Base-by-base conservation (phyloP, 2,888 invertebrate species). In the Cetonia aurata region DNA sequence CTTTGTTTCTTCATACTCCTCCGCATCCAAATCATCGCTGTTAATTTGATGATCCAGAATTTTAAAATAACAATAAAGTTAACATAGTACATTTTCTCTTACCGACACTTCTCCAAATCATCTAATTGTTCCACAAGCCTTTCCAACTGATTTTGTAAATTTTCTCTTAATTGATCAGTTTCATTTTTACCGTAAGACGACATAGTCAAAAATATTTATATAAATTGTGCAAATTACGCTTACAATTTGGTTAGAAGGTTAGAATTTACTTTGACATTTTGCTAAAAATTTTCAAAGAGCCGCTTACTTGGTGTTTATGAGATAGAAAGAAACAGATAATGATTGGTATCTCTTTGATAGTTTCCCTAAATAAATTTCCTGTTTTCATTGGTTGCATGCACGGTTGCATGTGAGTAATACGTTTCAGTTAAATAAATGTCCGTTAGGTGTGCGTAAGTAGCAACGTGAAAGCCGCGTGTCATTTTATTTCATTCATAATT, bases 81-180 rank as follows among this genome's bases (percentile, higher is more conserved):
- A n/a, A 37, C 37, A 37, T 37, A 9, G 3, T 37, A 37, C 37
- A 37, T 37, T 37, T 37, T 37, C 9, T 8, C 6, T 67, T 83
- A 92, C 92, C 87, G 89, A 87, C 88, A 89, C 78, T 89, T 89
- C 80, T 93, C 92, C 71, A 93, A 84, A 82, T 93, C 93, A 56
- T 88, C 85, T 55, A 93, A 80, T 80, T 93, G 92, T 77, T 90
- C 88, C 52, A 93, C 87, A 55, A 93, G 82, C 71, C 92, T 84
- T 74, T 91, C 90, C 56, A 92, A 80, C 79, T 92, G 92, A 76
- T 88, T 88, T 80, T 91, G 89, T 42, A 92, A 80, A 82, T 92
- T 92, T 74, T 88, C 84, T 75, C 86, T 87, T 41, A 92, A 81
- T 77, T 87, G 88, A 71, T 88, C 87, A 8, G 90, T 92, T 84